Evolutionary conservation across 2,888 invertebrate genomes (phyloP).

Genomic region (Mimas tiliae): DNA sequence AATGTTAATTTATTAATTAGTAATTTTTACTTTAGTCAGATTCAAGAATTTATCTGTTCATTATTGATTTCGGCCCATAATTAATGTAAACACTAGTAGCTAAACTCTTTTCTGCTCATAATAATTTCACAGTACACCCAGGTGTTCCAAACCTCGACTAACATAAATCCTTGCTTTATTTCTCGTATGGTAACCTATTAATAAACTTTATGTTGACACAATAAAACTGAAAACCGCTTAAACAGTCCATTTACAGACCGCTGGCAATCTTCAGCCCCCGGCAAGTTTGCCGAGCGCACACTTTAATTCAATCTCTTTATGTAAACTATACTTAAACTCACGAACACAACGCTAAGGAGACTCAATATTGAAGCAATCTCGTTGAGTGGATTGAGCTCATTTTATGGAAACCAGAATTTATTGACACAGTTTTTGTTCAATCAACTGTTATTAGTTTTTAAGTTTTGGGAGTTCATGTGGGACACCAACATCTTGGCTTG

Average conservation of each 20-base stretch:
- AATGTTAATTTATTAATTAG: no score
- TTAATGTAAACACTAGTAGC: no score
- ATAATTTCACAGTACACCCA: not conserved
- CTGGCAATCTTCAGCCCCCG: not conserved
- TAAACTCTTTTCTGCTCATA: not conserved
- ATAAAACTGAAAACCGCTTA: constrained; percentile 7
- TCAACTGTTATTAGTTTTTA: not conserved
- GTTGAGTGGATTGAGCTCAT: constrained; percentile 1
- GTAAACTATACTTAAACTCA: not conserved
- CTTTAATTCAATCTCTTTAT: constrained; percentile 9
- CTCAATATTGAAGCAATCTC: constrained; percentile 15
- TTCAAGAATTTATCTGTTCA: no score
- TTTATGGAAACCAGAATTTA: constrained; percentile 12
- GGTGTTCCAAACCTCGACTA: not conserved
- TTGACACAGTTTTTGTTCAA: constrained; percentile 31
- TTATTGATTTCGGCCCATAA: no score
- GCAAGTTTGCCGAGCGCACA: constrained; percentile 9
- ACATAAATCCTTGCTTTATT: not conserved
- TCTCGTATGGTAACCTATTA: not conserved
- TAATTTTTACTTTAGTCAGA: no score
- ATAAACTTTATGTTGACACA: not conserved
- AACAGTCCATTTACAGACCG: not conserved
- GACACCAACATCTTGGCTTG: no score
- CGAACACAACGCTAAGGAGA: constrained; percentile 21
- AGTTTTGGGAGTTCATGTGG: no score